Evolutionary conservation across 2,113 vertebrate species (phyloP), one percentile per base, ranked within the genome.

Genomic region (Sterrhoptilus dennistouni): DNA sequence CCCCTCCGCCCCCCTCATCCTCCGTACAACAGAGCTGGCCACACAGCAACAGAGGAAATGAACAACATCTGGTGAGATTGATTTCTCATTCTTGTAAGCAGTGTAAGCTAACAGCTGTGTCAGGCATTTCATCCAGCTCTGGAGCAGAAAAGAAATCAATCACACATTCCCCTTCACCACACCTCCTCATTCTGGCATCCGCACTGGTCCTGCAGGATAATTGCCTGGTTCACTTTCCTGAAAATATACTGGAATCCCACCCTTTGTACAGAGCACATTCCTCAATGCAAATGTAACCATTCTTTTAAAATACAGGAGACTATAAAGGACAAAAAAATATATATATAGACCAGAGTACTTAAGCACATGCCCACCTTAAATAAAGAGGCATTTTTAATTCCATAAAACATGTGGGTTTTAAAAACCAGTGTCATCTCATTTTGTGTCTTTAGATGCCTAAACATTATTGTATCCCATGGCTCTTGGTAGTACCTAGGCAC

Each of bases 31-130:
- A 95, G 97, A 94, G 79, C 87, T 97, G 96, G 95, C 97, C 97
- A 97, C 97, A 97, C 97, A 97, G 95, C 95, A 97, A 96, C 95
- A 97, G 96, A 97, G 97, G 95, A 95, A 97, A 96, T 92, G 85
- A 96, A 71, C 90, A 96, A 91, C 95, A 97, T 94, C 96, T 97
- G 96, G 91, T 83, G 68, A 93, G 92, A 97, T 18, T 97, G 93
- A 97, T 94, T 97, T 82, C 56, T 92, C 54, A 7, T 80, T 94
- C 95, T 96, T 95, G 80, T 96, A 95, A 97, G 95, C 82, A 93
- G 80, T 61, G 71, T 66, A 80, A 93, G 80, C 79, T 79, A 97
- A 94, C 93, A 95, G 95, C 95, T 97, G 94, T 91, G 93, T 95
- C 87, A 96, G 93, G 94, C 96, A 95, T 97, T 96, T 94, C 93